Evolutionary conservation across 2,797 vertebrate species (phyloP).

Genomic region (Gila robusta): DNA sequence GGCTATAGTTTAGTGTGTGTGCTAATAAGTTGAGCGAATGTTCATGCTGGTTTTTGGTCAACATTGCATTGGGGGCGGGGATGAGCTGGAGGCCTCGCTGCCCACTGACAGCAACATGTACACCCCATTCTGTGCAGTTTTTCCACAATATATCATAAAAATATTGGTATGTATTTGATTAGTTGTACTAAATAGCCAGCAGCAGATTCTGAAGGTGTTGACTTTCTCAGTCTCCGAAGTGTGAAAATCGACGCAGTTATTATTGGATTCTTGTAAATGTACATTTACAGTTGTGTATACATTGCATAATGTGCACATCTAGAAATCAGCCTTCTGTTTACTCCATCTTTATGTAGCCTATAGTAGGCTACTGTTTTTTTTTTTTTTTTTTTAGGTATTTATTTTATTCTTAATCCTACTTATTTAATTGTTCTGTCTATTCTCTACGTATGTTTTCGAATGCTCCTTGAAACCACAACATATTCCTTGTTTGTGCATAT

Average conservation of each 20-base stretch:
- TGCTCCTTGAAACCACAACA: not conserved
- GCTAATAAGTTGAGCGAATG: constrained; percentile 68
- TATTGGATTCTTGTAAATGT: not conserved
- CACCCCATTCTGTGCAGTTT: not conserved
- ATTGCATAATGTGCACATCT: not conserved
- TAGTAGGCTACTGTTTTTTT: not conserved
- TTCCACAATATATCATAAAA: not conserved
- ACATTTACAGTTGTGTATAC: not conserved
- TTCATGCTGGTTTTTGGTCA: constrained; percentile 81
- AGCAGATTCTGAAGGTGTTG: not conserved
- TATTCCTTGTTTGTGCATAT: not conserved
- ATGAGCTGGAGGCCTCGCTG: constrained; percentile 61
- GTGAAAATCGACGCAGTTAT: not conserved
- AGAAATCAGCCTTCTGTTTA: not conserved
- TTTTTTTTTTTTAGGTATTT: not conserved
- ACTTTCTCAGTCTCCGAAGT: not conserved
- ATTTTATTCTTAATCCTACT: not conserved
- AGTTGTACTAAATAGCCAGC: not conserved
- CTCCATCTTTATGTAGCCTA: not conserved
- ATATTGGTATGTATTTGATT: not conserved
- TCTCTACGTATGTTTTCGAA: not conserved
- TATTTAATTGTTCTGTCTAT: not conserved
- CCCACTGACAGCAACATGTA: constrained; percentile 47
- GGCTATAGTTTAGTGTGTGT: constrained; percentile 44
- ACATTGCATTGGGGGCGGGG: constrained; percentile 72